Base-by-base conservation (phyloP, 2,113 vertebrate species). In the Mandrillus leucophaeus region DNA sequence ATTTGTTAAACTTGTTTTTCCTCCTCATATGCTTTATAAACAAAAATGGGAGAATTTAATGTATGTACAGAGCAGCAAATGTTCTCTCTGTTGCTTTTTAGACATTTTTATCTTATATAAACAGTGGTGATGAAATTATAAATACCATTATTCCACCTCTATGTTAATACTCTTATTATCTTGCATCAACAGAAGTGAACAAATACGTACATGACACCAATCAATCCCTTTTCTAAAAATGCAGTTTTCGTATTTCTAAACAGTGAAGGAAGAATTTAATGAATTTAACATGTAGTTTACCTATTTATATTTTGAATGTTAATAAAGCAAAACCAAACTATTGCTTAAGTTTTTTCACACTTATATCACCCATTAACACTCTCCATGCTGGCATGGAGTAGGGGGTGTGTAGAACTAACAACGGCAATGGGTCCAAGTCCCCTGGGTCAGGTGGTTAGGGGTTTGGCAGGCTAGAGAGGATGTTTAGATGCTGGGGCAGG, bases 81-180 rank as follows among this genome's bases (percentile, higher is more conserved):
- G 93, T 98, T 98, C 97, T 92, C 90, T 93, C 66, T 66, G 90
- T 96, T 98, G 98, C 97, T 97, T 94, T 98, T 96, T 84, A 97
- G 93, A 97, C 22, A 97, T 97, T 99, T 99, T 97, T 96, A 98
- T 98, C 98, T 98, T 98, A 98, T 96, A 98, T 98, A 98, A 98
- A 98, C 93, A 98, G 94, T 97, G 95, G 97, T 95, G 98, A 98
- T 98, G 96, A 96, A 98, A 98, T 98, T 98, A 98, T 98, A 98
- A 99, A 98, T 98, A 98, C 92, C 95, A 98, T 98, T 98, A 98
- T 98, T 98, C 98, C 96, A 98, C 98, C 97, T 98, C 97, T 93
- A 98, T 98, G 98, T 98, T 99, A 98, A 99, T 98, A 98, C 97
- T 98, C 97, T 98, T 98, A 98, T 98, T 99, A 98, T 99, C 97